Base-by-base conservation (phyloP, 2,888 invertebrate genomes). In the Magallana nippona region DNA sequence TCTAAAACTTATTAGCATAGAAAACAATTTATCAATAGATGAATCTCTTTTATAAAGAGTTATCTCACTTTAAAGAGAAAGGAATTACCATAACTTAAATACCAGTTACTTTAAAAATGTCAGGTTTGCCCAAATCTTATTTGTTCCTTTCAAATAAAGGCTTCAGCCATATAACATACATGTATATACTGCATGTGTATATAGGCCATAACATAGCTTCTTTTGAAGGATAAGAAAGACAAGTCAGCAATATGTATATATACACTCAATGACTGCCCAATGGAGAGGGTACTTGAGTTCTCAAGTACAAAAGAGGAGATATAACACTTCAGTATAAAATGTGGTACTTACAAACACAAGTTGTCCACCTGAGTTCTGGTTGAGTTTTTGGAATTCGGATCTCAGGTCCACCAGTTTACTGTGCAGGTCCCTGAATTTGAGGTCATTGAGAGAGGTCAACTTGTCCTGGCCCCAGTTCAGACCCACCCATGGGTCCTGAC, bases 281-380 rank as follows among this genome's bases (percentile, higher is more conserved):
- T 71, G 10, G 32, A 71, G 27, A 11, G 32, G 22, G 22, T 71
- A 71, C 71, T 71, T 27, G 13, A 27, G 32, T 0, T 11, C 15
- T 71, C 11, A 71, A 71, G 71, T 71, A 71, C 22, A 15, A 15
- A 27, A 13, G 62, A 71, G 15, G 60, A 60, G 71, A 71, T 71
- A 32, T 19, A 60, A n/a, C 19, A 10, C 60, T 60, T 60, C 60
- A 60, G n/a, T 81, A 81, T 5, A 55, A 62, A 27, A 15, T 78
- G 5, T 3, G 13, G 8, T 83, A 91, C 92, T 92, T 89, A 92
- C 92, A 90, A 92, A 92, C 56, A 91, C 83, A 11, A 92, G 88
- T 78, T 90, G 88, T 13, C 90, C 89, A 27, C 91, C 91, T 27
- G 87, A 63, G 58, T 90, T 88, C 22, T 87, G 86, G 81, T 90